Base-by-base conservation (phyloP, 2,797 vertebrate genomes). In the Sebastes nivosus region DNA sequence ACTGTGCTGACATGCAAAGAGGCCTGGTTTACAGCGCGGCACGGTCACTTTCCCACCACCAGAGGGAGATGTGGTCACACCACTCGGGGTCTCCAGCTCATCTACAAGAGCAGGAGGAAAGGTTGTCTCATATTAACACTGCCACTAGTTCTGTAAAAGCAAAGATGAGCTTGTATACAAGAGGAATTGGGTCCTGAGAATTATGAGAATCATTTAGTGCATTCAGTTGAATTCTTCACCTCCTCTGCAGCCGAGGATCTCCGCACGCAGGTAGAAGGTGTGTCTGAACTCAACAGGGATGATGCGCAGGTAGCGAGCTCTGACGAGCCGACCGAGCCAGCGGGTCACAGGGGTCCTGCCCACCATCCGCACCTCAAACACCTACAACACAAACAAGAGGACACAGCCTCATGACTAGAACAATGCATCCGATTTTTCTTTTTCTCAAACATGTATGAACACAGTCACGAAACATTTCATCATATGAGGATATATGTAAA, bases 211-310 rank as follows among this genome's bases (percentile, higher is more conserved):
- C 3, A 16, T 66, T 36, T 20, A 3, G 11, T 32, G n/a, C 2
- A 4, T 57, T 24, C 20, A 4, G 14, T 27, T 32, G 2, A 29
- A n/a, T 25, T n/a, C 9, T 38, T 80, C 75, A 96, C 97, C 95
- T 86, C 91, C 95, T 88, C 79, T 91, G 81, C 97, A 97, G 73
- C 97, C 97, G 0, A 97, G 87, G 58, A 96, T 89, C 87, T 97
- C 97, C 7, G 88, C 93, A 3, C 97, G 95, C 77, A 97, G 91
- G 83, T 95, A 96, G 72, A 97, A 95, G 2, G 91, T 95, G 81
- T 95, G 95, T 32, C 93, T 94, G 76, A 95, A 96, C 60, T 95
- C 94, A 36, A 95, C 85, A 0, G 96, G 96, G 66, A 96, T 85
- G 46, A 97, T 92, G 20, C 96, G 96, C 24, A 97, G 91, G 87